These are phyloP conservation scores for Gallinago solitaria DNA, from an alignment of 2,797 vertebrate species.

Conservation along the genomic window DNA sequence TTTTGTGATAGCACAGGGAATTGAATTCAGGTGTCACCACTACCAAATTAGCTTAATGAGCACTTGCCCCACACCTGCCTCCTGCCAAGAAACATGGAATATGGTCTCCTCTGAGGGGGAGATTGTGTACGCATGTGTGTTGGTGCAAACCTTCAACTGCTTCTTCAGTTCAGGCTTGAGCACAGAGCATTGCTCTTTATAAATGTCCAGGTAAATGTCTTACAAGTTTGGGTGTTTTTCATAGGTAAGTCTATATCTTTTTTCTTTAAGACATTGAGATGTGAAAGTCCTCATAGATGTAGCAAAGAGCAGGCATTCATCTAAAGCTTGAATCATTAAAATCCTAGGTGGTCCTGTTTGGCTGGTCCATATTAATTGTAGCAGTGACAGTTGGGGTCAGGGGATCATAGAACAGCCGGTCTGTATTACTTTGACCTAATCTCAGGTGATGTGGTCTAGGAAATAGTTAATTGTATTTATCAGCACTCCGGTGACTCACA, in stretches of 20 bases:
- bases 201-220: neutral
- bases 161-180: neutral
- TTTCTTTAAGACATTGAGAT: neutral
- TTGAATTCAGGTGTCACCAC: neutral
- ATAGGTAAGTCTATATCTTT: neutral
- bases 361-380: conserved; percentile 6
- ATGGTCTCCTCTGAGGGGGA: neutral
- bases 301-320: neutral
- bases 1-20: neutral
- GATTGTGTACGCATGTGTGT: neutral
- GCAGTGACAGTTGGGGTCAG: conserved; percentile 2
- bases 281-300: neutral
- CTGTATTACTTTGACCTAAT: conserved; percentile 38
- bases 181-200: neutral
- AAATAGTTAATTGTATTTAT: conserved; percentile 45
- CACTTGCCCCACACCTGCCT: neutral
- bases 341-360: conserved; percentile 32
- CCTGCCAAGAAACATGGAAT: neutral
- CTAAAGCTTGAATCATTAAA: neutral
- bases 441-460: conserved; percentile 32
- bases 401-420: neutral
- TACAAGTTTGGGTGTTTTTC: neutral
- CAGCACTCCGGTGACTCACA: neutral
- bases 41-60: neutral
- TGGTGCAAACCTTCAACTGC: neutral